Evolutionary conservation across 2,797 vertebrate species (phyloP).

Genomic region (Sebastes kiyomatsui): DNA sequence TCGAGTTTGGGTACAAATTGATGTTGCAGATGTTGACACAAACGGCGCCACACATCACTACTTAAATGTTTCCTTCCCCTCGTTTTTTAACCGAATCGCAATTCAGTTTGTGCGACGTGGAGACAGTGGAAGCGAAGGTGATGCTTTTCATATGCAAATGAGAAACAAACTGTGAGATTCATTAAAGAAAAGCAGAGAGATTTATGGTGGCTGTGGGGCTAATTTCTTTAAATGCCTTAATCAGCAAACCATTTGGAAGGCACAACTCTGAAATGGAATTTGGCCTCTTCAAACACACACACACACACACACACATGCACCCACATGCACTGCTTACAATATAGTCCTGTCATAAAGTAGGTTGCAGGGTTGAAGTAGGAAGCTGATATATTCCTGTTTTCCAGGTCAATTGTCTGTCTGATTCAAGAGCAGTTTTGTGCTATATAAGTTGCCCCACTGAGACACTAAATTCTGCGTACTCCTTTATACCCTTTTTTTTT

Average conservation of each 20-base stretch:
- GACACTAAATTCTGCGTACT: neutral
- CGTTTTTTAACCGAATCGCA: constrained; percentile 33
- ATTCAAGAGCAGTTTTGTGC: constrained; percentile 22
- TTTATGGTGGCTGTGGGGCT: constrained; percentile 51
- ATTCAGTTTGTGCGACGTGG: constrained; percentile 34
- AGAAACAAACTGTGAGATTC: constrained; percentile 56
- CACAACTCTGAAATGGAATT: constrained; percentile 45
- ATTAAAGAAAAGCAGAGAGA: constrained; percentile 58
- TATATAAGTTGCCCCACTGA: constrained; percentile 2
- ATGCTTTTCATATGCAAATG: constrained; percentile 72
- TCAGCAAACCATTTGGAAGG: constrained; percentile 61
- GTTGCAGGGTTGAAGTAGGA: constrained; percentile 13
- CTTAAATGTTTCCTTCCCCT: constrained; percentile 36
- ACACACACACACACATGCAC: neutral
- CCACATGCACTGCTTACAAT: neutral
- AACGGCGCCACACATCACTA: constrained; percentile 22
- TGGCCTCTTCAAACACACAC: constrained; percentile 2
- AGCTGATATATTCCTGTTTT: constrained; percentile 34
- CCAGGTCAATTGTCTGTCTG: constrained; percentile 39
- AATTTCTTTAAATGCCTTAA: constrained; percentile 71
- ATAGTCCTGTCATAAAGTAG: constrained; percentile 7
- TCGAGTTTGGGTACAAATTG: constrained; percentile 21
- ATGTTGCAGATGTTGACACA: constrained; percentile 53
- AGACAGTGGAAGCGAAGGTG: constrained; percentile 56
- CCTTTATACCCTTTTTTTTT: neutral